Evolutionary conservation across 2,797 vertebrate genomes (phyloP).

Genomic region (Acrossocheilus fasciatus): DNA sequence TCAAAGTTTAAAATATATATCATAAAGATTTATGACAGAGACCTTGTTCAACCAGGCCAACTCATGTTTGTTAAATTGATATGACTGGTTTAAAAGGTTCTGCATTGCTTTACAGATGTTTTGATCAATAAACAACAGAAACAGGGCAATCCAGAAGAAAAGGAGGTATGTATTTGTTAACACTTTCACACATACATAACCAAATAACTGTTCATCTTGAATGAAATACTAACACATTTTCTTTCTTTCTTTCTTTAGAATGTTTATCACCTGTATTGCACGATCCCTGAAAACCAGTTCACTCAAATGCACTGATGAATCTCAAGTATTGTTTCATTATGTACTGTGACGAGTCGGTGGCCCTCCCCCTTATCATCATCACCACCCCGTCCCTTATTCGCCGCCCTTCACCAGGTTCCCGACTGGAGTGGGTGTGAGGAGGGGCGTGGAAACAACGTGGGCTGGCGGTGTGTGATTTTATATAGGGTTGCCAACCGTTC

Average conservation of each 20-base stretch:
- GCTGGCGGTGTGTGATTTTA: too few species aligned
- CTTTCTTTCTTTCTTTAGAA: neutral
- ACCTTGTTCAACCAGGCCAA: neutral
- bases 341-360: too few species aligned
- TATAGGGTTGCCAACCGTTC: too few species aligned
- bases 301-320: slow-evolving; percentile 13
- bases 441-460: too few species aligned
- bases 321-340: neutral
- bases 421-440: too few species aligned
- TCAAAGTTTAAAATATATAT: neutral
- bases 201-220: neutral
- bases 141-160: neutral
- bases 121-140: neutral
- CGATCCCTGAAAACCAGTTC: slow-evolving; percentile 26
- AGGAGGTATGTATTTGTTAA: neutral
- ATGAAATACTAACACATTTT: neutral
- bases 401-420: too few species aligned
- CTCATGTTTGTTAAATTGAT: neutral
- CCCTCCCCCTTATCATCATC: too few species aligned
- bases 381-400: too few species aligned
- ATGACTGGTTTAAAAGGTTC: neutral
- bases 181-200: neutral
- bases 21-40: neutral
- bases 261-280: slow-evolving; percentile 35
- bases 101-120: neutral